Evolutionary conservation across 2,797 vertebrate species (phyloP).

Genomic region (Merluccius polli): DNA sequence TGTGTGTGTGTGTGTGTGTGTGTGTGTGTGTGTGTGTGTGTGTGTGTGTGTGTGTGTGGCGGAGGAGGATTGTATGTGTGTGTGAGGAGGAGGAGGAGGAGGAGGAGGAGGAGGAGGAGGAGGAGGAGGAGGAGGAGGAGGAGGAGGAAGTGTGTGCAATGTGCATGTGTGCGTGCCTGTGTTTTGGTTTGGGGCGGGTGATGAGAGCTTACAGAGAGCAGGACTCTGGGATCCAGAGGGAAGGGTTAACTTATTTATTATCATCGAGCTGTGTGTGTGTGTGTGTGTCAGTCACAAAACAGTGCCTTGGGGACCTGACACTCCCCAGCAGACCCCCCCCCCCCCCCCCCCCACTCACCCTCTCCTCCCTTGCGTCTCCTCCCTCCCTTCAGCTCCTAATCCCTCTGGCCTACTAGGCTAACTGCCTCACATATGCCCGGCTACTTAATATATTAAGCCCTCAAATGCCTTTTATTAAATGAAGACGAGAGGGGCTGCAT

Average conservation of each 20-base stretch:
- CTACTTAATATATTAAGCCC: constrained; percentile 6
- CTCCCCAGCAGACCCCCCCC: constrained; percentile 53
- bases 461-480: not conserved
- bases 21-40: no score
- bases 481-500: not conserved
- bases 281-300: not conserved
- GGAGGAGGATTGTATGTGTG: no score
- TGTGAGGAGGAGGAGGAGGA: no score
- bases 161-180: constrained; percentile 3
- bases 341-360: constrained; percentile 31
- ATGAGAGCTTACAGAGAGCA: constrained; percentile 47
- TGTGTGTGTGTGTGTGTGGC: no score
- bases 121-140: no score
- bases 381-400: constrained; percentile 2
- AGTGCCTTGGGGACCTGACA: constrained; percentile 60
- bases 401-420: constrained; percentile 15
- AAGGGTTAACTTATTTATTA: constrained; percentile 68
- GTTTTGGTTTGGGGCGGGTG: constrained; percentile 20
- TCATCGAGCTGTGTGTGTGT: constrained; percentile 61
- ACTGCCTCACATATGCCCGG: constrained; percentile 7
- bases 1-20: no score
- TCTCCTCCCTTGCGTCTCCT: not conserved
- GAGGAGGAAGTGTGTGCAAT: constrained; percentile 2
- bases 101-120: no score
- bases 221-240: constrained; percentile 50